Evolutionary conservation across 1,140 invertebrate genomes (phyloP).

Genomic region (Idris sp.): DNA sequence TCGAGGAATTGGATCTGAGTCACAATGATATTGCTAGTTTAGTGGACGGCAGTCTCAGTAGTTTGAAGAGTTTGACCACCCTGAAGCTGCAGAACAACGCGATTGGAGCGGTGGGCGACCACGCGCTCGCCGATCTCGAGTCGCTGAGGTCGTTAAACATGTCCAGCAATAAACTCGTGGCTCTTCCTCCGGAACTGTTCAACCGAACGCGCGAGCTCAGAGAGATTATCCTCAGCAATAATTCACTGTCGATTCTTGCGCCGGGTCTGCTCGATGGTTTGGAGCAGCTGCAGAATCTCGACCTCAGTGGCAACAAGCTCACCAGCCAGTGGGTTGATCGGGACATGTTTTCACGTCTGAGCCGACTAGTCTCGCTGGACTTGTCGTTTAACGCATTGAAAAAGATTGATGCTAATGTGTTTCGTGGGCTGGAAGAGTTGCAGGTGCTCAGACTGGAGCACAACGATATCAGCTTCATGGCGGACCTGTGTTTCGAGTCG

Average conservation of each 20-base stretch:
- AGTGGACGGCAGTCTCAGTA: constrained; percentile 84
- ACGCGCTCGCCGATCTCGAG: constrained; percentile 83
- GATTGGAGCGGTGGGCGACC: constrained; percentile 84
- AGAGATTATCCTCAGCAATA: constrained; percentile 88
- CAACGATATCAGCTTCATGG: constrained; percentile 85
- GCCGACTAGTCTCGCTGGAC: constrained; percentile 86
- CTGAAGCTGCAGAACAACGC: constrained; percentile 86
- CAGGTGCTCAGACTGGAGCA: constrained; percentile 87
- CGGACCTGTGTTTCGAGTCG: constrained; percentile 85
- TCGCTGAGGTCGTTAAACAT: constrained; percentile 85
- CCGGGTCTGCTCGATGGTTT: constrained; percentile 87
- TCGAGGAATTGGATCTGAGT: constrained; percentile 86
- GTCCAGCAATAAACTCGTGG: constrained; percentile 86
- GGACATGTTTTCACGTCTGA: constrained; percentile 86
- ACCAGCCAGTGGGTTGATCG: constrained; percentile 87
- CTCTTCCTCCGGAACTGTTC: constrained; percentile 86
- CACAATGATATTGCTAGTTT: constrained; percentile 85
- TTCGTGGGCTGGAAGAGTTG: constrained; percentile 86
- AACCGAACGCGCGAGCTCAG: constrained; percentile 82
- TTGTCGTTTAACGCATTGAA: constrained; percentile 86
- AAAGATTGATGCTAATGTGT: constrained; percentile 84
- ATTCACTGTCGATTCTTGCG: constrained; percentile 86
- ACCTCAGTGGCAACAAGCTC: constrained; percentile 88
- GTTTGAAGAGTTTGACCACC: constrained; percentile 82
- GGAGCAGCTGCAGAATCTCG: constrained; percentile 86